These are phyloP conservation scores for Tangachromis dhanisi DNA, from an alignment of 2,113 vertebrate genomes.

Conservation along the genomic window DNA sequence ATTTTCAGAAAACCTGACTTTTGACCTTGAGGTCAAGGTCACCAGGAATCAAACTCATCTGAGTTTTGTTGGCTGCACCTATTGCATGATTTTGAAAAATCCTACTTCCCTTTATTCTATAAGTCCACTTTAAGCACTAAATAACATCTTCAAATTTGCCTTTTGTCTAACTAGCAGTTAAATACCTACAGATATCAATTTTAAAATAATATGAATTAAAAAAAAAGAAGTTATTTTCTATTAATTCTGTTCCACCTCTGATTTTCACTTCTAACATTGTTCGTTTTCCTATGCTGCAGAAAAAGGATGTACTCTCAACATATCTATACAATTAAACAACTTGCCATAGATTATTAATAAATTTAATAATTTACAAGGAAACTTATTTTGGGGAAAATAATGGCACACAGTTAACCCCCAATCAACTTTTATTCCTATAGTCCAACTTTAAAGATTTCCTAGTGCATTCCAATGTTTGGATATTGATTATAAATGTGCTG, in stretches of 20 bases:
- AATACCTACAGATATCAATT: not conserved
- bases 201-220: not conserved
- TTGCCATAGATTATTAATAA: not conserved
- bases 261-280: not conserved
- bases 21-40: not conserved
- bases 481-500: not conserved
- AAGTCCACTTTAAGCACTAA: not conserved
- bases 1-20: not conserved
- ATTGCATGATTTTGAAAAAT: not conserved
- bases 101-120: not conserved
- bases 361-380: not conserved
- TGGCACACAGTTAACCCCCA: not conserved
- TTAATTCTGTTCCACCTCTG: not conserved
- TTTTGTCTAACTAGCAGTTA: not conserved
- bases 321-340: not conserved
- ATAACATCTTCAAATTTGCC: not conserved
- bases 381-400: not conserved
- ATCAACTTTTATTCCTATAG: not conserved
- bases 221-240: not conserved
- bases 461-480: not conserved
- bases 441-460: not conserved
- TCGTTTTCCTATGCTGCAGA: not conserved
- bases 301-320: not conserved
- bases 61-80: not conserved
- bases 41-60: not conserved